phyloP scores from a whole-genome alignment of 2,888 invertebrate species.

The Spialia ferax region DNA sequence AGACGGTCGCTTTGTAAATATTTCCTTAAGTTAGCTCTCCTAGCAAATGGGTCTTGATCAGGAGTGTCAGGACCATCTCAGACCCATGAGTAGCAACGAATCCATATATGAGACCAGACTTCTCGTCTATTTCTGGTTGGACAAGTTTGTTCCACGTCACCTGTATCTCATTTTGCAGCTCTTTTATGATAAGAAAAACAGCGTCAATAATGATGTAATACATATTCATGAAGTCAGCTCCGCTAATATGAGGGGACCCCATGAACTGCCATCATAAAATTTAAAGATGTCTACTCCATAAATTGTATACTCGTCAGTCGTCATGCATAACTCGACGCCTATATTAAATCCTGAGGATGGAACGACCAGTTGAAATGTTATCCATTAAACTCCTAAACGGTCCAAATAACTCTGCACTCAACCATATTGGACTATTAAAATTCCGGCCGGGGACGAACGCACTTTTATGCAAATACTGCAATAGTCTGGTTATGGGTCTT shows the following conservation, averaged over 20 bases:
- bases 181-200: too few species aligned
- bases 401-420: conserved; percentile 24
- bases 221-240: background rate
- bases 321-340: conserved; percentile 11
- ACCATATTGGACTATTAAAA: conserved; percentile 69
- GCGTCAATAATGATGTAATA: background rate
- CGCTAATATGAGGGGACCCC: background rate
- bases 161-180: too few species aligned
- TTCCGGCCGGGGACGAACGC: conserved; percentile 52
- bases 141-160: too few species aligned
- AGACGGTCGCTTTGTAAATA: too few species aligned
- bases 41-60: too few species aligned
- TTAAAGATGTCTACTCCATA: conserved; percentile 11
- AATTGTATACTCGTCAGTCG: background rate
- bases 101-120: too few species aligned
- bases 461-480: conserved; percentile 78
- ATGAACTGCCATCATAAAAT: background rate
- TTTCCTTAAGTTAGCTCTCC: too few species aligned
- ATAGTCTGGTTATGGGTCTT: conserved; percentile 63
- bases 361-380: background rate
- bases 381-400: conserved; percentile 12
- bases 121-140: too few species aligned
- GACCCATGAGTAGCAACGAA: too few species aligned
- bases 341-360: conserved; percentile 15
- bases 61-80: too few species aligned